These are phyloP conservation scores for Hylaeus volcanicus DNA, from an alignment of 1,140 invertebrate genomes.

Conservation along the genomic window DNA sequence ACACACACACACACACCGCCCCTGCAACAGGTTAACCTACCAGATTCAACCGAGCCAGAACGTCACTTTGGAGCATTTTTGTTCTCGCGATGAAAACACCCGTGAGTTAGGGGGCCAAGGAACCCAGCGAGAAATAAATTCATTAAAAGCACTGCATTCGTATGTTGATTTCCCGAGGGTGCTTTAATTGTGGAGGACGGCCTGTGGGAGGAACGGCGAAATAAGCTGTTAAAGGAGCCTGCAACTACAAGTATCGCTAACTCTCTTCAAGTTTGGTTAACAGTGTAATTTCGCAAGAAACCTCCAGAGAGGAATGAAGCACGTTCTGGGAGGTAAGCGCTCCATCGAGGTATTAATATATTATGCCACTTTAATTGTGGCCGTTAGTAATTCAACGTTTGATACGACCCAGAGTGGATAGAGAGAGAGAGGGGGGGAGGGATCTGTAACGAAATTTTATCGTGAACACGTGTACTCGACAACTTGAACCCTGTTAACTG, in stretches of 20 bases:
- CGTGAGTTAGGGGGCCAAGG: neutral
- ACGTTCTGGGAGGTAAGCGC: slow-evolving; percentile 13
- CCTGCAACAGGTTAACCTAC: slow-evolving; percentile 6
- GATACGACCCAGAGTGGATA: neutral
- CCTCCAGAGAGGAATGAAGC: neutral
- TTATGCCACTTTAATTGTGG: slow-evolving; percentile 21
- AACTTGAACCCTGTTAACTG: no score
- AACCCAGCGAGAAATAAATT: slow-evolving; percentile 15
- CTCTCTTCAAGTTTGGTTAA: slow-evolving; percentile 31
- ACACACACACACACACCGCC: no score
- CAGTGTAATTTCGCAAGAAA: slow-evolving; percentile 17
- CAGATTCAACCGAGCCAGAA: neutral
- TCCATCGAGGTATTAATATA: slow-evolving; percentile 15
- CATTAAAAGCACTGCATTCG: slow-evolving; percentile 11
- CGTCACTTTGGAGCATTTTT: neutral
- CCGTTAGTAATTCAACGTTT: neutral
- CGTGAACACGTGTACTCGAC: no score
- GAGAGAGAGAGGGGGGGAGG: no score
- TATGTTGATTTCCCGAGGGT: slow-evolving; percentile 33
- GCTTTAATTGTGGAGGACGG: slow-evolving; percentile 21
- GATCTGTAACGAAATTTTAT: no score
- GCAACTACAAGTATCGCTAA: slow-evolving; percentile 16
- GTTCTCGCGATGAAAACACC: neutral
- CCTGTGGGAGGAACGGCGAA: neutral
- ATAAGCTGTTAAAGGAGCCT: slow-evolving; percentile 11